Evolutionary conservation across 2,797 vertebrate genomes (phyloP).

Genomic region (Pogonophryne albipinna): DNA sequence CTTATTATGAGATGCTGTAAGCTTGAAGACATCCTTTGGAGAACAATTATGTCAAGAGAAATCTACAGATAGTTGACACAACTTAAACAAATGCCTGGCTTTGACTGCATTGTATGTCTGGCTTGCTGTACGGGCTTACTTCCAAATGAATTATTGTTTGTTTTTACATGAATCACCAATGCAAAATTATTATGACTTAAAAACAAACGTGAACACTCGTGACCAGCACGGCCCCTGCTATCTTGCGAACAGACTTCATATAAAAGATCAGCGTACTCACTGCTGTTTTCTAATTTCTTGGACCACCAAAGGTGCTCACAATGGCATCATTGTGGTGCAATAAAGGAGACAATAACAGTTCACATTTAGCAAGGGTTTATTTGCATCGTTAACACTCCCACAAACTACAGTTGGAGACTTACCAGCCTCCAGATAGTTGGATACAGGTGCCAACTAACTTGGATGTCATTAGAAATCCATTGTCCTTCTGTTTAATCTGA

Average conservation of each 20-base stretch:
- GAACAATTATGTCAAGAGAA: constrained; percentile 27
- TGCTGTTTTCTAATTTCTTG: constrained; percentile 17
- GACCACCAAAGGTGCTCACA: constrained; percentile 31
- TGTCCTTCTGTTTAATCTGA: constrained; percentile 22
- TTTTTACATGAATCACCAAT: constrained; percentile 33
- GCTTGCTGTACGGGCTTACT: constrained; percentile 40
- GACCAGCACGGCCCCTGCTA: constrained; percentile 23
- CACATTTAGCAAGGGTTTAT: constrained; percentile 69
- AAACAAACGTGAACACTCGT: constrained; percentile 29
- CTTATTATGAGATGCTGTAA: constrained; percentile 3
- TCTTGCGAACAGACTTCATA: constrained; percentile 11
- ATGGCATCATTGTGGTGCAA: constrained; percentile 27
- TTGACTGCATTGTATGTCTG: constrained; percentile 34
- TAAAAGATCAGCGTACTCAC: constrained; percentile 36
- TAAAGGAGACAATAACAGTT: constrained; percentile 70
- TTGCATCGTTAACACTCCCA: constrained; percentile 80
- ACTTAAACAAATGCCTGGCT: constrained; percentile 12
- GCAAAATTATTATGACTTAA: constrained; percentile 12
- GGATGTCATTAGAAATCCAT: constrained; percentile 22
- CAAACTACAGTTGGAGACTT: constrained; percentile 68
- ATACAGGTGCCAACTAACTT: constrained; percentile 61
- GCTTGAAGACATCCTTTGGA: constrained; percentile 18
- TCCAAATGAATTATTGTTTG: constrained; percentile 34
- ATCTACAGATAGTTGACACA: constrained; percentile 11
- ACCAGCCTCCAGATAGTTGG: constrained; percentile 48